Evolutionary conservation across 2,113 vertebrate genomes (phyloP).

Genomic region (Sminthopsis crassicaudata): DNA sequence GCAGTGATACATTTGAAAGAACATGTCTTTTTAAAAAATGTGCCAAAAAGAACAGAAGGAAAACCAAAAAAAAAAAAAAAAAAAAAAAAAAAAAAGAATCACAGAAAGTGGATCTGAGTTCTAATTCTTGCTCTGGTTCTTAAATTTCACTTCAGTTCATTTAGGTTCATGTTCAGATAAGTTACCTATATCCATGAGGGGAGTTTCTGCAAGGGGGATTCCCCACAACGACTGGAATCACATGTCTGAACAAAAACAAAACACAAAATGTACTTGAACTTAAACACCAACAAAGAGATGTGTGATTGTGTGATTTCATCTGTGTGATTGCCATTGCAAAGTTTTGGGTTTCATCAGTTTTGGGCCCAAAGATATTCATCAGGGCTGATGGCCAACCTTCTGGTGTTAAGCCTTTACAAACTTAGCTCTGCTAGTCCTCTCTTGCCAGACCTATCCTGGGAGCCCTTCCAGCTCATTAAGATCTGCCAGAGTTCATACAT

Average conservation of each 20-base stretch:
- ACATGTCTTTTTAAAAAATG: background rate
- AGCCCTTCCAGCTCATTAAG: background rate
- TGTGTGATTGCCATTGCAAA: background rate
- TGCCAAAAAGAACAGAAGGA: no score
- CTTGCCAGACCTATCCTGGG: background rate
- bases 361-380: background rate
- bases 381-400: background rate
- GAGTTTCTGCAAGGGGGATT: background rate
- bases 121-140: background rate
- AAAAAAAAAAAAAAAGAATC: no score
- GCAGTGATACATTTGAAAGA: background rate
- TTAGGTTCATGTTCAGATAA: background rate
- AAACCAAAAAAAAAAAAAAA: no score
- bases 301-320: background rate
- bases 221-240: background rate
- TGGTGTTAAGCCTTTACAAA: background rate
- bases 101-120: accelerated
- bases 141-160: background rate
- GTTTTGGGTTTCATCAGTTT: background rate
- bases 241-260: background rate
- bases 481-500: constrained; percentile 1
- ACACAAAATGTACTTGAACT: background rate
- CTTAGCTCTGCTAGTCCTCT: background rate
- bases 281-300: background rate
- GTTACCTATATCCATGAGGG: background rate